Evolutionary conservation across 2,797 vertebrate species (phyloP).

Genomic region (Rhabdomys pumilio): DNA sequence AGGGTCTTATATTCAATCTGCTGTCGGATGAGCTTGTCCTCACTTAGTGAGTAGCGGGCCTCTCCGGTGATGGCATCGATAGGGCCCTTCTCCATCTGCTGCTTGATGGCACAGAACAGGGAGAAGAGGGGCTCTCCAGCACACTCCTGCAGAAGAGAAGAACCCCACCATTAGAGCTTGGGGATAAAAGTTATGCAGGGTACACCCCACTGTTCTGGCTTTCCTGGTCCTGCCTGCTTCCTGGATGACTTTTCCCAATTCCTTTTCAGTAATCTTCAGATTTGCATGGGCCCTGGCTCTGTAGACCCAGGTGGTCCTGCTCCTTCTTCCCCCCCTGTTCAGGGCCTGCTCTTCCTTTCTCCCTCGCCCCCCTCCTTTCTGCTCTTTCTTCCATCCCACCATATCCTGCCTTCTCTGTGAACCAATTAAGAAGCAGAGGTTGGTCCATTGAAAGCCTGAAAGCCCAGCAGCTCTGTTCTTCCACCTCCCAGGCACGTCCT

Average conservation of each 20-base stretch:
- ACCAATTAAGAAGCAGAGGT: neutral
- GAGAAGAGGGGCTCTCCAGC: constrained; percentile 98
- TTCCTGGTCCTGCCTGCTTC: neutral
- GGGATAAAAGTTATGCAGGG: neutral
- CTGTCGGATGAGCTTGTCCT: constrained; percentile 99
- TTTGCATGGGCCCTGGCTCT: fast-evolving
- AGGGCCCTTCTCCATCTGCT: constrained; percentile 99
- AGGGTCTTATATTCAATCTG: constrained; percentile 99
- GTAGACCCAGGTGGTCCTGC: fast-evolving
- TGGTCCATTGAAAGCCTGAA: constrained; percentile 57
- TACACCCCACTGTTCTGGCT: fast-evolving
- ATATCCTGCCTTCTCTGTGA: neutral
- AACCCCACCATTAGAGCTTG: fast-evolving
- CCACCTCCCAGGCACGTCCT: constrained; percentile 81
- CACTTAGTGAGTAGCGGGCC: constrained; percentile 97
- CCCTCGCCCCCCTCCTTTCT: neutral
- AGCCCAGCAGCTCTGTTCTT: constrained; percentile 72
- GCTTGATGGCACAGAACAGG: constrained; percentile 98
- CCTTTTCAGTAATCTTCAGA: neutral
- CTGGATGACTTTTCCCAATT: neutral
- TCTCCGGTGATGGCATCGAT: constrained; percentile 99
- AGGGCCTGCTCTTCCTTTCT: neutral
- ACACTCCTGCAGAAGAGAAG: constrained; percentile 93
- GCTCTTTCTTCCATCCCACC: neutral
- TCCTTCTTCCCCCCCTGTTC: too few relatives aligned